Conservation (phyloP, 2,797 vertebrate genomes). For the Rousettus madagascariensis region DNA sequence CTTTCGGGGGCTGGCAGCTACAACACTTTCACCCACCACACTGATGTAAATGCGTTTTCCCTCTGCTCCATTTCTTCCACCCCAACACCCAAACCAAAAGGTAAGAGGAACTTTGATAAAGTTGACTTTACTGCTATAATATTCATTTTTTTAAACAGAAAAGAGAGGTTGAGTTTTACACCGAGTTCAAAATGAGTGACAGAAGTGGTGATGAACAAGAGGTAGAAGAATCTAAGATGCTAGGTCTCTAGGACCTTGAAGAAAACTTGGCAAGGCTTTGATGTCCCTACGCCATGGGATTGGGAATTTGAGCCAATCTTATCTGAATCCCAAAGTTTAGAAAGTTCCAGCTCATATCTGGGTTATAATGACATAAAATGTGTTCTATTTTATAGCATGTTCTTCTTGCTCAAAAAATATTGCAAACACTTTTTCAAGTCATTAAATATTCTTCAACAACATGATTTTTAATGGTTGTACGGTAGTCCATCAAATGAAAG, state of each 20-base stretch:
- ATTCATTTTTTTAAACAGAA: background rate
- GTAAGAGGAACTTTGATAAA: background rate
- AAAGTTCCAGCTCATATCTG: background rate
- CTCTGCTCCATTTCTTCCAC: background rate
- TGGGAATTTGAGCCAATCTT: background rate
- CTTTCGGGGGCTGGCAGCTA: no score
- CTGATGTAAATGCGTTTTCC: background rate
- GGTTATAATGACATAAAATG: background rate
- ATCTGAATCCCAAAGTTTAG: background rate
- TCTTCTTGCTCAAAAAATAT: slow-evolving; percentile 49
- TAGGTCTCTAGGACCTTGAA: background rate
- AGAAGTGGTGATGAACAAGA: background rate
- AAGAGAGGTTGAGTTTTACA: background rate
- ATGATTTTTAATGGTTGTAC: slow-evolving; percentile 9
- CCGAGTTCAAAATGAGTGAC: background rate
- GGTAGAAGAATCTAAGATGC: background rate
- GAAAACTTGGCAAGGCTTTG: background rate
- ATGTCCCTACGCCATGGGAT: no score
- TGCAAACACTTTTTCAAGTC: slow-evolving; percentile 21
- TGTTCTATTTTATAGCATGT: background rate
- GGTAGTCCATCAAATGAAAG: slow-evolving; percentile 56
- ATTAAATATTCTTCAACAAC: slow-evolving; percentile 60
- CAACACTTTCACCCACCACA: background rate
- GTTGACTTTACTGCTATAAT: background rate
- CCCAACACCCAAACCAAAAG: background rate